Base-by-base conservation (phyloP, 2,797 vertebrate species). In the Nyctibius grandis region DNA sequence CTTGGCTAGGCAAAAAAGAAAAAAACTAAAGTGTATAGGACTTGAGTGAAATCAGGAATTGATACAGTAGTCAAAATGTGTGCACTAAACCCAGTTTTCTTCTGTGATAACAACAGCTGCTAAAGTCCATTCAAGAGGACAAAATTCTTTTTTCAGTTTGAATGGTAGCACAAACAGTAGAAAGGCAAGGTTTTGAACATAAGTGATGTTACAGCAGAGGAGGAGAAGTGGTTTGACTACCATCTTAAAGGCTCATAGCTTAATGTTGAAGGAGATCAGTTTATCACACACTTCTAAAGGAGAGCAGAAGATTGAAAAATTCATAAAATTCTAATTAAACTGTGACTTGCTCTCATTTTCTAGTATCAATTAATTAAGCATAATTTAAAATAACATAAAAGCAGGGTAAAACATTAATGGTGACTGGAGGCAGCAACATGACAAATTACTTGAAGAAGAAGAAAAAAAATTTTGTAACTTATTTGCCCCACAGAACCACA, bases 351-450 rank as follows among this genome's bases (percentile, higher is more conserved):
- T 79, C 93, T 91, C 68, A 72, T 93, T 95, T 94, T 82, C 63
- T 64, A 79, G 15, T 70, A 87, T 63, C 53, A 88, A 82, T 65
- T 92, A 93, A 92, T 85, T 48, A 96, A 75, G 38, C 14, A 44
- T 51, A 89, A 94, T 94, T 89, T 87, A 80, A 85, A 85, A 45
- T 64, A 90, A 90, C 77, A 76, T 78, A 92, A 91, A 93, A 92
- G 64, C 33, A 88, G 60, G 20, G 25, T 74, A 75, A 94, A 95
- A 82, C 15, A 76, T 64, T 90, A 90, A 77, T 29, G 29, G 51
- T 77, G 48, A 85, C 81, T 88, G 25, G 45, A 87, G 53, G 77
- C 80, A 91, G 60, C 51, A 80, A 87, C 29, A 68, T 15, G 78
- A 89, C 17, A 91, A 82, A 90, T 76, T 57, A 85, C 38, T 74